Percentiles rank a stretch among this genome's conserved stretches.
These are phyloP conservation scores for Macrotus californicus DNA, from an alignment of 2,113 vertebrate genomes.

Conservation along the genomic window DNA sequence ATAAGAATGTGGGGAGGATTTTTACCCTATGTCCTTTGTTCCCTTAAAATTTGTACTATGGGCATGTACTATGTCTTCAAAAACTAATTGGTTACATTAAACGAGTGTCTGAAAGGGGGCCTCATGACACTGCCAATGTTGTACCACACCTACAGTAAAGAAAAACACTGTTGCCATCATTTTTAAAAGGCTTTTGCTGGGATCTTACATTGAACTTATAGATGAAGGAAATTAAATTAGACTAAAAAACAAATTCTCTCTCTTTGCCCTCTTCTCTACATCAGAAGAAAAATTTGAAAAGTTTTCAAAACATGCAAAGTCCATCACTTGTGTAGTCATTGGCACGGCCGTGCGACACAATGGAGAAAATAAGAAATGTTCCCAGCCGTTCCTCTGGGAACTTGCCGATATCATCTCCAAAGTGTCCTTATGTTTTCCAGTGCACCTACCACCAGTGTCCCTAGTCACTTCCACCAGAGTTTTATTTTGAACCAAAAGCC, in stretches of 20 bases:
- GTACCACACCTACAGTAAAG: background rate
- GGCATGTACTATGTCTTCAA: slow-evolving; percentile 6
- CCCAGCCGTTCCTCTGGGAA: slow-evolving; percentile 13
- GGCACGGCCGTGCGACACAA: background rate
- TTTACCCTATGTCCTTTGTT: slow-evolving; percentile 2
- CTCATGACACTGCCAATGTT: background rate
- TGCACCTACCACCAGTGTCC: background rate
- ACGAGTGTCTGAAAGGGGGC: background rate
- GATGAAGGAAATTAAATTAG: slow-evolving; percentile 28
- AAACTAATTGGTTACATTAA: background rate
- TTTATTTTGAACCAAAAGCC: background rate
- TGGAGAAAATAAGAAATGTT: slow-evolving; percentile 44
- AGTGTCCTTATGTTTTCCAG: background rate
- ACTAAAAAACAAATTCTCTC: background rate
- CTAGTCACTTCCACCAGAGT: background rate
- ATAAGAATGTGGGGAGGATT: background rate
- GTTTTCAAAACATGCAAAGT: background rate
- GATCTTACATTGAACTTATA: background rate
- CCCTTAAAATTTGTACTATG: background rate
- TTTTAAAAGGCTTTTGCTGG: background rate
- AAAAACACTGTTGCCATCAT: background rate
- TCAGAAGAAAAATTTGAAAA: background rate
- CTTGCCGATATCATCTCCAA: background rate
- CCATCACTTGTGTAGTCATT: background rate
- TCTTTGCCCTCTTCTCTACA: background rate